Evolutionary conservation across 1,140 invertebrate species (phyloP), one percentile per base, ranked within the genome.

Genomic region (Brachionus manjavacas): DNA sequence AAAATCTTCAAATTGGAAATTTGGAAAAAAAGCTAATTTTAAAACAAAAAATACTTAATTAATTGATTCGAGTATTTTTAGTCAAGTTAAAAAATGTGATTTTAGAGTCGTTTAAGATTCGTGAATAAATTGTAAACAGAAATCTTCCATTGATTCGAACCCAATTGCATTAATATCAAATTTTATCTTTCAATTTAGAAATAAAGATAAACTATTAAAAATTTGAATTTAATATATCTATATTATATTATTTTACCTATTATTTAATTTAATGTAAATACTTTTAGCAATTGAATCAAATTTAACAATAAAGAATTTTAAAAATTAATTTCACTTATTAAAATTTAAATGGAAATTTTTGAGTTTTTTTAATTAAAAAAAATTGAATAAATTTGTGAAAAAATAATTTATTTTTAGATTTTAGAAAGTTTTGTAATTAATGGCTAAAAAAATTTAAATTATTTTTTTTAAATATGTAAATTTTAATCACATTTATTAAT

Each of bases 1-100:
- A 90, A 87, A 80, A 84, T 31, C 28, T 64, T 43, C 83, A 64
- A n/a, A 49, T 76, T 23, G 23, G 49, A 4, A 52, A 72, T 52
- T 60, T 84, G 11, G 83, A 84, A 60, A 84, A 84, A 49, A 68
- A 84, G n/a, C 16, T 84, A 6, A 74, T 84, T 41, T 23, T 84
- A n/a, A 46, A 46, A 23, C 79, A 76, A 76, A 76, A 39, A 76
- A 49, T 76, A 68, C n/a, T 68, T 68, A 31, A 68, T 68, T 68
- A 68, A 68, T 68, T 68, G 9, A 16, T 31, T 35, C 11, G 66
- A 31, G 66, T 31, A 23, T 68, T 68, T 68, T 60, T 60, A 60
- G 52, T 60, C 52, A 20, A 16, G 16, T 6, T n/a, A 3, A 14
- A 60, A 68, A 35, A 12, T 31, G 31, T 68, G 25, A 14, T 68